Evolutionary conservation across 2,888 invertebrate species (phyloP), one percentile per base, ranked within the genome.

Genomic region (Sipha maydis): DNA sequence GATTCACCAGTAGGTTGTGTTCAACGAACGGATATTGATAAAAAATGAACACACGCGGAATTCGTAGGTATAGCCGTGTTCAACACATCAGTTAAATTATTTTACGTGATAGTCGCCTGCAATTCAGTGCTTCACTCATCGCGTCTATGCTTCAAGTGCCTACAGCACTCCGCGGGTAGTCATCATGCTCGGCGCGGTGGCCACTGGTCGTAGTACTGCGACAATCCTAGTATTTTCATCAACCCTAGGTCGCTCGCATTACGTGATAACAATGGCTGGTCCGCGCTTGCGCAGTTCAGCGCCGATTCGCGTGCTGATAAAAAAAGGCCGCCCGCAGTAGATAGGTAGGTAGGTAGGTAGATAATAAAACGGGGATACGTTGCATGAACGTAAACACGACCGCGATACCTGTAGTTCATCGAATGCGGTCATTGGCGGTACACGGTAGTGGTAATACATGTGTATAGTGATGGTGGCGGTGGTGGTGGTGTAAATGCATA

Each of bases 231-330:
- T n/a, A 25, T 19, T 11, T 14, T 28, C 77, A 54, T 48, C 77
- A 77, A 77, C 77, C 77, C 77, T 28, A 67, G 71, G 41, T 25
- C 17, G 75, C 38, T 38, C 83, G 56, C 56, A 83, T 75, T 56
- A 5, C 21, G 56, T 28, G 54, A 75, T 75, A 75, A 75, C 75
- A 25, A 38, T 25, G 3, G 28, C 28, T 28, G n/a, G 25, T 4
- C 28, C 14, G 61, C 84, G 84, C 61, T 0, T 61, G 61, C 76
- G 84, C 84, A 41, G 28, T 75, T 9, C 11, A 3, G 25, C 7
- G 21, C 19, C 4, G 61, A 8, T 48, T 48, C 48, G 48, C 48
- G 48, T 48, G 14, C 14, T 48, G 48, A 61, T 21, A 61, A 61
- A 61, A 61, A 61, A 21, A 61, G 25, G 28, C 17, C 75, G 38